Evolutionary conservation across 2,797 vertebrate species (phyloP), one percentile per base, ranked within the genome.

Genomic region (Phrynocephalus vlangalii): DNA sequence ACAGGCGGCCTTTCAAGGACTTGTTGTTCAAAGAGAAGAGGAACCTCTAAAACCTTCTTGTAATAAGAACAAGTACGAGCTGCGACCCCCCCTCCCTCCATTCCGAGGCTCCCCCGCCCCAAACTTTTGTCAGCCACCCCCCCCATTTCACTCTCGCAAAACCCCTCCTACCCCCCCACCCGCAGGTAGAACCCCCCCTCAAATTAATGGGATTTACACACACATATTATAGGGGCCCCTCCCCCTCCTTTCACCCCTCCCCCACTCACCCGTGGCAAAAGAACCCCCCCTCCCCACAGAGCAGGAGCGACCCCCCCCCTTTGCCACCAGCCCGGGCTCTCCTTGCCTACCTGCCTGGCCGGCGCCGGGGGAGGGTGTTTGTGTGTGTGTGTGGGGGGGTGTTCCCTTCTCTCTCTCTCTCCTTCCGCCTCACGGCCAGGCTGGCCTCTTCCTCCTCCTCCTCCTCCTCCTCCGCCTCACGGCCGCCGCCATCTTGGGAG

Each of bases 401-500:
- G 20, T 9, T 13, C 33, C 18, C 6, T 44, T 16, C 71, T 20
- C 38, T 5, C 5, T 7, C 10, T 28, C 28, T 7, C 10, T 10
- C 6, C 1, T 20, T 3, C 5, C 26, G 6, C 33, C 16, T 3
- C 68, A 15, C 80, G 30, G 28, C 50, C 22, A 38, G 16, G 48
- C 50, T 7, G 28, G 18, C 56, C 2, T 1, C 38, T 26, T 11
- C 24, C 72, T 1, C 70, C 26, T 26, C 16, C 16, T 1, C 22
- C 20, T 24, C 15, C 3, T 10, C 13, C 77, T 13, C 30, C 8
- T 20, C 1, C 72, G 22, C 16, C n/a, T n/a, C 1, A 63, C 70
- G 9, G 13, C 70, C 6, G 1, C 79, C 88, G 80, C 83, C 94
- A 87, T 90, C 78, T 90, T 87, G 85, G 82, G 88, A 84, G 1